These are phyloP conservation scores for Atherix ibis DNA, from an alignment of 2,888 invertebrate species.

Conservation along the genomic window DNA sequence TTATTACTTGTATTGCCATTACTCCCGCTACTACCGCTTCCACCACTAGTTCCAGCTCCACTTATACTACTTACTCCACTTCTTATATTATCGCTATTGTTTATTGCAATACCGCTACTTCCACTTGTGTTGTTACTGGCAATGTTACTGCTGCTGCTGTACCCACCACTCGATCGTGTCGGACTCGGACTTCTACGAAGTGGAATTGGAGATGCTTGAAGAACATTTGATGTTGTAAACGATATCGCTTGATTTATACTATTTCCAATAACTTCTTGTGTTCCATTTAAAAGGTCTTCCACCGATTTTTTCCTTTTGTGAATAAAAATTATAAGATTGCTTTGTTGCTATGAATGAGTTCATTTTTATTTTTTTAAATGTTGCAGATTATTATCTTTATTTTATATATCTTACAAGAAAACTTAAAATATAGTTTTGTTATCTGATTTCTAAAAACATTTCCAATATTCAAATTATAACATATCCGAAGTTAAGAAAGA, in stretches of 20 bases:
- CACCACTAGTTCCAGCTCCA: no score
- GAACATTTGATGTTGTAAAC: slow-evolving; percentile 37
- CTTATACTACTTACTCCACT: no score
- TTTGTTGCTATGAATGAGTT: no score
- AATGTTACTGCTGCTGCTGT: slow-evolving; percentile 14
- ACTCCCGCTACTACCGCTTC: no score
- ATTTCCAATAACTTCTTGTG: slow-evolving; percentile 47
- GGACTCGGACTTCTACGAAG: slow-evolving; percentile 11
- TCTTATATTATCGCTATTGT: no score
- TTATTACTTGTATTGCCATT: no score
- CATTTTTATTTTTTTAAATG: no score
- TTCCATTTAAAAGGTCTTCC: slow-evolving; percentile 46
- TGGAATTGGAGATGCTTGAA: slow-evolving; percentile 33
- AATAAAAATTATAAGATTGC: slow-evolving; percentile 3
- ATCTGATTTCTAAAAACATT: background rate
- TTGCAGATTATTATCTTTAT: no score
- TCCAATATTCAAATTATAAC: background rate
- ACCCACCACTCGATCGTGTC: slow-evolving; percentile 12
- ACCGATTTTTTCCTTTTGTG: slow-evolving; percentile 44
- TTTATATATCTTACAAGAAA: no score
- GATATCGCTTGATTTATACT: slow-evolving; percentile 46
- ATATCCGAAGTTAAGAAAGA: background rate
- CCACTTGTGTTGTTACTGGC: slow-evolving; percentile 8
- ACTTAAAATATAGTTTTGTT: no score
- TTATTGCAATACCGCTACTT: slow-evolving; percentile 7